Base-by-base conservation (phyloP, 23 tunicate species). In the Trididemnum miniatum region DNA sequence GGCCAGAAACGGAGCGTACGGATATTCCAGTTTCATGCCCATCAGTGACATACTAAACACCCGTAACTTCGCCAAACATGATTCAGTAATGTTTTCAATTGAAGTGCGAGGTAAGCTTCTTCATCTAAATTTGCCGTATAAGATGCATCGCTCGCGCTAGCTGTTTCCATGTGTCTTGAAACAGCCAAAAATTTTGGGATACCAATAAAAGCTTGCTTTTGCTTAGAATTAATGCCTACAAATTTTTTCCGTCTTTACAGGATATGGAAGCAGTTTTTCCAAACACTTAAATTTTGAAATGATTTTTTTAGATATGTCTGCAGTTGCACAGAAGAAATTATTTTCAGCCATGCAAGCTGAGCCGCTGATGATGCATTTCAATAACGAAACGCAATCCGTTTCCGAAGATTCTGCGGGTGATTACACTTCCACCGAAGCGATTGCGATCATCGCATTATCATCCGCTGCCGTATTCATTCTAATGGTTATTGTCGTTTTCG, bases 1-100 rank as follows among this genome's bases (percentile, higher is more conserved):
- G 89, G 63, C 49, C 20, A 77, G 77, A 33, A 85, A 85, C 83
- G 64, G 89, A 23, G 89, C 83, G 22, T 84, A 80, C 51, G 96
- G 96, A 20, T 90, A 84, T 65, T 65, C 80, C 44, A 80, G 80
- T 34, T 90, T 84, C 82, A 90, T 90, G 96, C 33, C 80, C 31
- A 40, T 80, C 31, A 65, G 79, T 29, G 96, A 90, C 77, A 71
- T 90, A 12, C 22, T 30, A 12, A 63, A 72, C 69, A 90, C 96
- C 51, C 63, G 88, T 12, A 60, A 85, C 35, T 90, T 77, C 72
- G 2, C 80, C 18, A 90, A 90, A 60, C 89, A 90, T 54, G 89
- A 84, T 52, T 73, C 85, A 36, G 28, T 90, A 34, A 80, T 90
- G 89, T 34, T 90, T 18, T 90, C 96, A 5, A 71, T 90, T 22